These are phyloP conservation scores for Thalassarche chlororhynchos DNA, from an alignment of 2,113 vertebrate genomes.

Conservation along the genomic window DNA sequence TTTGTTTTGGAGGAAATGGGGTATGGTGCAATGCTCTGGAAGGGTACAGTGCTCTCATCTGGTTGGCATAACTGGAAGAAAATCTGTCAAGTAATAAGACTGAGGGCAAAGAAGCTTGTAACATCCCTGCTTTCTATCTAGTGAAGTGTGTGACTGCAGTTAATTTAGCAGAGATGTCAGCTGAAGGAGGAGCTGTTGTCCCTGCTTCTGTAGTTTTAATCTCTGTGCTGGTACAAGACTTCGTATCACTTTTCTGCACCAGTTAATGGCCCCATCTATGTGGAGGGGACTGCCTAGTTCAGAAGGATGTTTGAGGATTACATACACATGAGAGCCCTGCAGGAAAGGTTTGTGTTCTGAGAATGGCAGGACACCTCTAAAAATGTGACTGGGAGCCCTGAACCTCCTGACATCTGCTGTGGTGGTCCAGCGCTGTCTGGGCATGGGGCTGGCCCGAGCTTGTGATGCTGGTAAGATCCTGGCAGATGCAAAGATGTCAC, in stretches of 20 bases:
- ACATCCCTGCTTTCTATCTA: not conserved
- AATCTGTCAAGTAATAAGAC: not conserved
- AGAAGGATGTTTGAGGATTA: not conserved
- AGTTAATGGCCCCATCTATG: not conserved
- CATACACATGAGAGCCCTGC: not conserved
- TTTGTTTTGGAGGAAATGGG: not conserved
- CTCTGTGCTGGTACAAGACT: not conserved
- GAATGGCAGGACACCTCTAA: not conserved
- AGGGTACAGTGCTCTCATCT: not conserved
- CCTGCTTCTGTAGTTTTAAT: not conserved
- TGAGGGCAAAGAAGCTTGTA: not conserved
- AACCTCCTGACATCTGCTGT: not conserved
- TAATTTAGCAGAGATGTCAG: not conserved
- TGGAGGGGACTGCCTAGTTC: not conserved
- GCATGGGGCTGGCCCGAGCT: not conserved
- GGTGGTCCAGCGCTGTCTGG: not conserved
- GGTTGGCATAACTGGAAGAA: not conserved
- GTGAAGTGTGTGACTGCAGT: not conserved
- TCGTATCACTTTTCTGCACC: fast-evolving
- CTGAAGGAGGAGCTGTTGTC: constrained; percentile 13
- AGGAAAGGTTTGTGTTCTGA: not conserved
- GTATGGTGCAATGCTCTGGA: not conserved
- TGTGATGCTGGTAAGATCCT: not conserved
- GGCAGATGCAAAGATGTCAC: not conserved
- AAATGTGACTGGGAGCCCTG: not conserved